These are phyloP conservation scores for Malurus alboscapulatus DNA, from an alignment of 2,113 vertebrate genomes.

Conservation along the genomic window DNA sequence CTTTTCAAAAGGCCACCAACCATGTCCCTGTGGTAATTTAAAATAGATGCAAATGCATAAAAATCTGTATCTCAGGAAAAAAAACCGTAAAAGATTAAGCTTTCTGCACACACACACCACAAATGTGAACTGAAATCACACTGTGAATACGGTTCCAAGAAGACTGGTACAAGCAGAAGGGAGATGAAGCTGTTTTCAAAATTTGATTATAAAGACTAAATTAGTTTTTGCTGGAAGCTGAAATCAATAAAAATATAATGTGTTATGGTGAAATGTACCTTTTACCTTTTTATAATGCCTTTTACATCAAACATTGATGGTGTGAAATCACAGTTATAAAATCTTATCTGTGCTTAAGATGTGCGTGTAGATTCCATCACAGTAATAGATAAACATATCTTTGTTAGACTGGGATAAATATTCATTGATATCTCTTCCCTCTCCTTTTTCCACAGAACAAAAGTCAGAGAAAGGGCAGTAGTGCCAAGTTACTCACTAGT, in stretches of 20 bases:
- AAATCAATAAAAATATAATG: slow-evolving; percentile 4
- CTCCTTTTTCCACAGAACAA: slow-evolving; percentile 17
- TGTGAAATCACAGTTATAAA: slow-evolving; percentile 10
- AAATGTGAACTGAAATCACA: neutral
- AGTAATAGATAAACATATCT: neutral
- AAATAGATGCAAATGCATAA: neutral
- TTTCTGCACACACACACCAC: neutral
- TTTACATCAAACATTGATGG: neutral
- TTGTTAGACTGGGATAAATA: slow-evolving; percentile 28
- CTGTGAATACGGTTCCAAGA: neutral
- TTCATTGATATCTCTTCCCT: slow-evolving; percentile 16
- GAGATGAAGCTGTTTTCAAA: neutral
- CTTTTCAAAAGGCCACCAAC: neutral
- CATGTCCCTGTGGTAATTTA: neutral
- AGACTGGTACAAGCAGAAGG: neutral
- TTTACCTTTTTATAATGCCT: neutral
- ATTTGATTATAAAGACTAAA: neutral
- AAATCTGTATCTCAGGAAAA: neutral
- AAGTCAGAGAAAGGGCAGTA: slow-evolving; percentile 58
- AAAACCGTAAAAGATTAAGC: neutral
- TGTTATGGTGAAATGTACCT: neutral
- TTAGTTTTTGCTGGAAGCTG: neutral
- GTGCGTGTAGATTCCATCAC: neutral
- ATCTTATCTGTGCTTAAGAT: neutral
- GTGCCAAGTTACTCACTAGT: slow-evolving; percentile 36